phyloP scores from a whole-genome alignment of 2,113 vertebrate genomes.

The Thomomys bottae region DNA sequence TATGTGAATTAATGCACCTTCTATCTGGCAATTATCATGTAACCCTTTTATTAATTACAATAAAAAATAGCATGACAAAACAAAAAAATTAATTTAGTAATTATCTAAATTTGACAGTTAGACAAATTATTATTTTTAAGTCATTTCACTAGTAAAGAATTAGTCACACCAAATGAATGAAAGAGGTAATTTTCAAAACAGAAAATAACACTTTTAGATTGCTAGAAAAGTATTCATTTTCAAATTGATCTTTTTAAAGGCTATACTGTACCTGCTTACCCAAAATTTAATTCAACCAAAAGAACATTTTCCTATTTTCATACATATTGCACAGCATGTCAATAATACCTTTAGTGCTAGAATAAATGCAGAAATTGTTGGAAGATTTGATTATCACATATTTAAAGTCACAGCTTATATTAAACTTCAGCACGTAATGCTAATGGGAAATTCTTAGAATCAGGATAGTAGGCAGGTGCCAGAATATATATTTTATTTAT shows the following conservation, averaged over 20 bases:
- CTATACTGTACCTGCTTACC: neutral
- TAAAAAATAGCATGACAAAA: no score
- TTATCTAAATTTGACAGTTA: constrained; percentile 10
- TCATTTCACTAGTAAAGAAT: neutral
- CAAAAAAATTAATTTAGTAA: constrained; percentile 47
- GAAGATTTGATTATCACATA: neutral
- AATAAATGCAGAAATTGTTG: neutral
- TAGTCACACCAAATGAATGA: neutral
- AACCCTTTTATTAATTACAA: no score
- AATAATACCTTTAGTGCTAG: neutral
- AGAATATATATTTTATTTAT: neutral
- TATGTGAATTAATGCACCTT: no score
- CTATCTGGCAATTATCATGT: no score
- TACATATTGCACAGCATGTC: neutral
- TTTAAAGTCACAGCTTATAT: neutral
- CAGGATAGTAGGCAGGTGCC: neutral
- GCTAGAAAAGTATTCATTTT: neutral
- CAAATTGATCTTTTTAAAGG: neutral
- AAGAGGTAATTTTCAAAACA: constrained; percentile 12
- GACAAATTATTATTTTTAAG: neutral
- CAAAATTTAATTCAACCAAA: constrained; percentile 6
- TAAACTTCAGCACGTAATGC: neutral
- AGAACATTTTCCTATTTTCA: neutral
- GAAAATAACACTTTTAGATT: constrained; percentile 31
- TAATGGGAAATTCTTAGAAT: neutral